Conservation (phyloP, 2,888 invertebrate genomes). For the Orthonychiurus folsomi region DNA sequence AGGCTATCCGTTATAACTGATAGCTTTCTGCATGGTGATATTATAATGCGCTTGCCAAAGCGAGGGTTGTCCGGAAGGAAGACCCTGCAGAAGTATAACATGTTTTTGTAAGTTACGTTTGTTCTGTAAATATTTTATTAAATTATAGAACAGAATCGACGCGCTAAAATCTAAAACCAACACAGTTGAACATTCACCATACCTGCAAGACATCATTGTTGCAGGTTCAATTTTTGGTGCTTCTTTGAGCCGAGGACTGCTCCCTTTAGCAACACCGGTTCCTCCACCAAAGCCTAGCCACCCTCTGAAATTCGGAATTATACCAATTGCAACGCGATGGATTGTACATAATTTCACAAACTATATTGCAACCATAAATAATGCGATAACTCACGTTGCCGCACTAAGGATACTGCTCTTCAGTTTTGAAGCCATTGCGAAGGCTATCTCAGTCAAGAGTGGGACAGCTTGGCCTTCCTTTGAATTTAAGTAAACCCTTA, state of each 20-base stretch:
- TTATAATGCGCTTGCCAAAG: conserved; percentile 60
- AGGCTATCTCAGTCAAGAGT: conserved; percentile 79
- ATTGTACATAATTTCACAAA: conserved; percentile 10
- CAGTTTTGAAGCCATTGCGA: conserved; percentile 79
- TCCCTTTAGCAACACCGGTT: conserved; percentile 43
- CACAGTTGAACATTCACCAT: conserved; percentile 8
- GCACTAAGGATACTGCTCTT: conserved; percentile 51
- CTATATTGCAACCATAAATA: no score
- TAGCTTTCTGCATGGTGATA: conserved; percentile 70
- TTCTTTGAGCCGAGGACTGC: conserved; percentile 40
- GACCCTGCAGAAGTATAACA: conserved; percentile 51
- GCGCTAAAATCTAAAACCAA: not conserved
- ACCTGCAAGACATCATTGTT: conserved; percentile 61
- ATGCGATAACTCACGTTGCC: conserved; percentile 43
- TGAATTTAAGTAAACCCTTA: no score
- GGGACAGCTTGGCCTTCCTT: conserved; percentile 79
- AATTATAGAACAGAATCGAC: not conserved
- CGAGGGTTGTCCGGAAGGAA: conserved; percentile 71
- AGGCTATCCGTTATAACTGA: conserved; percentile 75
- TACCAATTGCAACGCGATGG: conserved; percentile 1
- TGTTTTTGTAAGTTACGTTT: no score
- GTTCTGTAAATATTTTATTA: no score
- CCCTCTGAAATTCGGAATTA: conserved; percentile 42
- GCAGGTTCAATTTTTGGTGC: conserved; percentile 53
- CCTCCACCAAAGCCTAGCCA: conserved; percentile 45